Conservation (phyloP, 2,113 vertebrate species). For the Pituophis catenifer region DNA sequence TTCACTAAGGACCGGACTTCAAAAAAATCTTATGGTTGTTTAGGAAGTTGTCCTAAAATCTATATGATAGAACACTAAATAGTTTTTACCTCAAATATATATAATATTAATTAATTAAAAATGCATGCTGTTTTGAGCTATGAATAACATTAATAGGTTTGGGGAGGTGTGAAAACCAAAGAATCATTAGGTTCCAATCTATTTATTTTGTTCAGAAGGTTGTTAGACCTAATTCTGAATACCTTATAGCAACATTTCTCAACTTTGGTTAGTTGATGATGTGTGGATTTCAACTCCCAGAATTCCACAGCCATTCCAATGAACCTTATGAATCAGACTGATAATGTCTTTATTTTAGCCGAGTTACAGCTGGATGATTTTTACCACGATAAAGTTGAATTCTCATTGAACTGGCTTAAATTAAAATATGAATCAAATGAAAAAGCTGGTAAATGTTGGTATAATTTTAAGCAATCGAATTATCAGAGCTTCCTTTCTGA, state of each 20-base stretch:
- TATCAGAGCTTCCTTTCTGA: not conserved
- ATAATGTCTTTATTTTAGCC: not conserved
- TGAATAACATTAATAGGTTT: not conserved
- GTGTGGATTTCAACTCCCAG: not conserved
- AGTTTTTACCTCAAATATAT: not conserved
- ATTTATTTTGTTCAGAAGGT: not conserved
- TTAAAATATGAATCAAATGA: not conserved
- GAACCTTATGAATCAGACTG: not conserved
- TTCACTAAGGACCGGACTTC: not conserved
- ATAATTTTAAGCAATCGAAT: not conserved
- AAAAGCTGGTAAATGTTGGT: not conserved
- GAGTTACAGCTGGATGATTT: not conserved
- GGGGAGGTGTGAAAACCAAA: not conserved
- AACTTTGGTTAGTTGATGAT: not conserved
- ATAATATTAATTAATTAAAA: not conserved
- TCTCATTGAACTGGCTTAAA: not conserved
- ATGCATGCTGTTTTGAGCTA: not conserved
- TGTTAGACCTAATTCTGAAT: not conserved
- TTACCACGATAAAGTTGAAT: not conserved
- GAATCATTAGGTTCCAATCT: not conserved
- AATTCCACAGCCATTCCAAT: not conserved
- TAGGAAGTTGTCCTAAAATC: not conserved
- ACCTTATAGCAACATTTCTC: not conserved
- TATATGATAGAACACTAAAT: not conserved
- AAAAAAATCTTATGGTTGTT: not conserved